These are phyloP conservation scores for Piprites chloris DNA, from an alignment of 2,113 vertebrate genomes.

Conservation along the genomic window DNA sequence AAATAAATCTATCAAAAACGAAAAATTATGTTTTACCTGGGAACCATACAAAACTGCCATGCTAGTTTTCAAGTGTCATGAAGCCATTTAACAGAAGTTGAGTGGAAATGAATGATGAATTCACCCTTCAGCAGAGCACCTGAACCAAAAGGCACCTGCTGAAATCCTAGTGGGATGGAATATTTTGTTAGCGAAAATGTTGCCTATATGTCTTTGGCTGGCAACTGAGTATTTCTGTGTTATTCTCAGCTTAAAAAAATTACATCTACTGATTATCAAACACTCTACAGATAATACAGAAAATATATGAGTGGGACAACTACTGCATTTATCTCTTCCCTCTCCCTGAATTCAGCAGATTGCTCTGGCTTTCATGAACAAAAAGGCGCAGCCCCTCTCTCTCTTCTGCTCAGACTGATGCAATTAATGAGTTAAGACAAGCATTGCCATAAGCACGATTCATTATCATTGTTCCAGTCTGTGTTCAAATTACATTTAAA, in stretches of 20 bases:
- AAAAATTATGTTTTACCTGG: neutral
- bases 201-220: neutral
- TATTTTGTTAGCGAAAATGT: neutral
- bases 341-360: neutral
- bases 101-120: neutral
- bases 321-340: neutral
- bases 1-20: neutral
- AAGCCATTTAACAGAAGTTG: neutral
- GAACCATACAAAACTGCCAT: neutral
- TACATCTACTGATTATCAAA: neutral
- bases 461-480: neutral
- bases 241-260: neutral
- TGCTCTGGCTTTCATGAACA: neutral
- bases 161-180: neutral
- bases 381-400: neutral
- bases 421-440: neutral
- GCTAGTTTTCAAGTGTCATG: neutral
- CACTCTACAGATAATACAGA: neutral
- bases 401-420: neutral
- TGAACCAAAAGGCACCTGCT: neutral
- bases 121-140: neutral
- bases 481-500: neutral
- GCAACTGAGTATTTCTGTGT: neutral
- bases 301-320: neutral
- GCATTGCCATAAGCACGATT: neutral